Evolutionary conservation across 2,797 vertebrate genomes (phyloP), one percentile per base, ranked within the genome.

Genomic region (Tolypeutes matacus): DNA sequence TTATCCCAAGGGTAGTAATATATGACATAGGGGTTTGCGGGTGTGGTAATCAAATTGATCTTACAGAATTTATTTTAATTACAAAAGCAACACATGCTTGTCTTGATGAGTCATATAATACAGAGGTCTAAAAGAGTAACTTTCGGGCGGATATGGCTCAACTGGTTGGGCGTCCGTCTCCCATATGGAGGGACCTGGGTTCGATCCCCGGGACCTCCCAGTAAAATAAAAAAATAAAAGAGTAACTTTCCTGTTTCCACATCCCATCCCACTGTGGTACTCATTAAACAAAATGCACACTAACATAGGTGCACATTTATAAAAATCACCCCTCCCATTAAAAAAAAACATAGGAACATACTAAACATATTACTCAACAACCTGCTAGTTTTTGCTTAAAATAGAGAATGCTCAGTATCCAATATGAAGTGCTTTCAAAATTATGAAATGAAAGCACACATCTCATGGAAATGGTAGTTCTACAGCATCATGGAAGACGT

Each of bases 41-140:
- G 15, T 60, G 46, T 23, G 39, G 42, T 51, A n/a, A 77, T 60
- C 65, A 69, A 77, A 89, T 62, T 65, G 78, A 86, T 23, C 21
- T 21, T 39, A 20, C 4, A 5, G 56, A 18, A 6, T 27, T 49
- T 78, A 77, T 88, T 51, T 94, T 67, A 53, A 85, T 85, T 93
- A 93, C 62, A 78, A 94, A 95, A 86, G 58, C 6, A 36, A 72
- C 21, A 56, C 64, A 75, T 51, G 25, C 25, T 49, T 69, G 39
- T 87, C 56, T 80, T 90, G 86, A 85, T 42, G 27, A 94, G 18
- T 53, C 78, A 67, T 67, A 51, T n/a, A 80, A 86, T 20, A 67
- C 2, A 34, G 42, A 85, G 2, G 4, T 72, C 36, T 49, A 53
- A 62, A 80, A 87, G 7, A 78, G 39, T 58, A 82, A 70, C 34